Conservation (phyloP, 2,113 vertebrate genomes). For the Synodontis membranacea region DNA sequence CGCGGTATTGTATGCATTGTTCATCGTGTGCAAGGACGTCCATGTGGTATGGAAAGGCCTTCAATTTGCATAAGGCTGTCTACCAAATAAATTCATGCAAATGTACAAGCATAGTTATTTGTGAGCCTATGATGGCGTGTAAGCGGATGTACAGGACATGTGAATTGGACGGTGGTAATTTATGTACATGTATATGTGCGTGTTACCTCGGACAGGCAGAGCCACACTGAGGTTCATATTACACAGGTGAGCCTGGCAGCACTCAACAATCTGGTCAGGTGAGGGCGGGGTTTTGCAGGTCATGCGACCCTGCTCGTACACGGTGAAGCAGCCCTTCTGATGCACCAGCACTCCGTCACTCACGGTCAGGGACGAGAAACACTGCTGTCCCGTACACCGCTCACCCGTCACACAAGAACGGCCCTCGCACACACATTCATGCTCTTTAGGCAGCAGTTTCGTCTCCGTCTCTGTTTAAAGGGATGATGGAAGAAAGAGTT, state of each 20-base stretch:
- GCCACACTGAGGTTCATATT: slow-evolving; percentile 91
- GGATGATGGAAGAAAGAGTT: background rate
- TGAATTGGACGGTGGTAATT: background rate
- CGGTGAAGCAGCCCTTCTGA: slow-evolving; percentile 97
- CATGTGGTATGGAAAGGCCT: background rate
- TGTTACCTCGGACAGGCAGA: slow-evolving; percentile 84
- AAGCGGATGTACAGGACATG: background rate
- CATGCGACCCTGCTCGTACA: slow-evolving; percentile 92
- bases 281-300: slow-evolving; percentile 95
- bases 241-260: slow-evolving; percentile 92
- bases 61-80: background rate
- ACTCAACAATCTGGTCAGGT: slow-evolving; percentile 90
- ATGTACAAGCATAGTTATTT: background rate
- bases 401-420: slow-evolving; percentile 82
- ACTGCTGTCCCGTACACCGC: slow-evolving; percentile 91
- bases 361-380: slow-evolving; percentile 88
- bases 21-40: background rate
- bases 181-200: background rate
- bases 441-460: slow-evolving; percentile 75
- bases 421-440: slow-evolving; percentile 93
- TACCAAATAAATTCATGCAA: background rate
- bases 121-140: background rate
- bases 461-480: slow-evolving; percentile 75
- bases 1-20: background rate
- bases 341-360: slow-evolving; percentile 80